Conservation (phyloP, 2,888 invertebrate species). For the Morpho achilles region DNA sequence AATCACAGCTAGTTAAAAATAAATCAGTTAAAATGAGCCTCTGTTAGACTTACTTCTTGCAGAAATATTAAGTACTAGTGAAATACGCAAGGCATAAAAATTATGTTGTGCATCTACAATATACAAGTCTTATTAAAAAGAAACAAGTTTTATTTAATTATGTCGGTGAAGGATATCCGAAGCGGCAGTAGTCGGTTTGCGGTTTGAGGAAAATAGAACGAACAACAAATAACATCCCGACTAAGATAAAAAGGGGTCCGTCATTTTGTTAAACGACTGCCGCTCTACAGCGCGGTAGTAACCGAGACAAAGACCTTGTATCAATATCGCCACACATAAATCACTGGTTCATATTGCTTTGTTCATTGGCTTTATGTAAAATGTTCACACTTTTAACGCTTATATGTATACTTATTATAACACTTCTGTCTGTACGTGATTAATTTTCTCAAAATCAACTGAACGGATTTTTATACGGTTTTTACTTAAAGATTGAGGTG, state of each 20-base stretch:
- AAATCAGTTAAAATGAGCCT: too few species aligned
- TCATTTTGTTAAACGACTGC: conserved; percentile 73
- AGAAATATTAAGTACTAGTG: too few species aligned
- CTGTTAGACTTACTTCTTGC: too few species aligned
- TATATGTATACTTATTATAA: neutral
- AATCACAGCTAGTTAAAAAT: too few species aligned
- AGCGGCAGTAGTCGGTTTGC: conserved; percentile 62
- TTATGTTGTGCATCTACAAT: conserved; percentile 10
- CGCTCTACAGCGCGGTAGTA: conserved; percentile 53
- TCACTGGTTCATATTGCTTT: neutral
- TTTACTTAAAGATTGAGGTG: too few species aligned
- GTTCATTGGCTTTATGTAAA: neutral
- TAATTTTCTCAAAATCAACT: too few species aligned
- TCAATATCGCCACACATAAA: neutral
- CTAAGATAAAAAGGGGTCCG: conserved; percentile 73
- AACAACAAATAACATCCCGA: conserved; percentile 69
- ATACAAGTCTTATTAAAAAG: conserved; percentile 47
- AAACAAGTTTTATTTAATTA: conserved; percentile 54
- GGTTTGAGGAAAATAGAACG: conserved; percentile 67
- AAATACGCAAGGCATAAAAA: too few species aligned
- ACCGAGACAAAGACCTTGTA: conserved; percentile 34
- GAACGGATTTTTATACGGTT: too few species aligned
- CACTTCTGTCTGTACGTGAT: too few species aligned
- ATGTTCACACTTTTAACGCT: neutral
- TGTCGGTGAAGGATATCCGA: conserved; percentile 60